Evolutionary conservation across 1,140 invertebrate species (phyloP), one percentile per base, ranked within the genome.

Genomic region (Ectropis grisescens): DNA sequence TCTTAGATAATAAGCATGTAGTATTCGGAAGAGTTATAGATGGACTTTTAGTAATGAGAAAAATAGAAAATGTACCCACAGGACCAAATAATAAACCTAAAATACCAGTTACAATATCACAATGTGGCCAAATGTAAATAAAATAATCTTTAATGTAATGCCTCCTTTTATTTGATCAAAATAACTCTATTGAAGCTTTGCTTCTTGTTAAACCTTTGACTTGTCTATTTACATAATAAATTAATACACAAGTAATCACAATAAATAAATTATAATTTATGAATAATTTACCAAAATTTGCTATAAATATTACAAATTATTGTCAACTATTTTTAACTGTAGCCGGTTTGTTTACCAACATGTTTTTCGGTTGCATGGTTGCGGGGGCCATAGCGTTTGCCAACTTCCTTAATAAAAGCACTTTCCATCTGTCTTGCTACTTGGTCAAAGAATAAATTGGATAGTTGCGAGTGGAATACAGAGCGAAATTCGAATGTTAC

Each of bases 1-100:
- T 98, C 75, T 83, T 99, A 38, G 96, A 98, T 83, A 93, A 92
- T 23, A 98, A 99, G 81, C 98, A 99, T 86, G 98, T 99, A 14
- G 98, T 99, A 0, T 99, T 99, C 85, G 98, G 98, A 25, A 86
- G 94, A 70, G 95, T 99, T 5, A 91, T 99, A 26, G 97, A 99
- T 85, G 98, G 98, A 19, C 84, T 98, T 41, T 82, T 99, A 13
- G 97, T 99, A 5, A 94, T 99, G 89, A 89, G 96, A 36, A 99
- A 22, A 85, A 97, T 99, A 53, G 98, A 99, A 86, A 98, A 99
- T 85, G 96, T 99, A 7, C 98, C 98, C 1, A 98, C 95, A 2
- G 98, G 97, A 32, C 95, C 97, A 6, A 99, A 99, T 78, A 99
- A 99, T 83, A 99, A 98, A 86, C 98, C 98, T 12, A 99, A 99